Evolutionary conservation across 2,888 invertebrate genomes (phyloP), one percentile per base, ranked within the genome.

Genomic region (Leptopilina drosophilae): DNA sequence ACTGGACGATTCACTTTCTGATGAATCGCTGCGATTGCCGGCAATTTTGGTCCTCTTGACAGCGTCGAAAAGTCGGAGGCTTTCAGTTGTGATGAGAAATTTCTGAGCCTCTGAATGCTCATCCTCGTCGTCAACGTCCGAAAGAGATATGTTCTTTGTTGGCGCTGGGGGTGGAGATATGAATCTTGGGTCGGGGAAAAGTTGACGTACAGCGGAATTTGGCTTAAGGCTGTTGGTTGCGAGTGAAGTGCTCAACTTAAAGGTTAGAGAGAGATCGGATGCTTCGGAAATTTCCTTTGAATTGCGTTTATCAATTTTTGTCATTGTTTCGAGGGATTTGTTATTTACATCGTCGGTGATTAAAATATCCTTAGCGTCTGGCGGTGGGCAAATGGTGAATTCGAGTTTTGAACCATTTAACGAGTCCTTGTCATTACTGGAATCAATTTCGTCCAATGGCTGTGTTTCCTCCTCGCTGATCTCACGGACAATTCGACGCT

Each of bases 131-230:
- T 84, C 78, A 0, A 82, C 79, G 49, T 85, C 85, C 15, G 77
- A 66, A 8, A 84, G 83, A 4, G 82, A 81, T 62, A 83, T 75
- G 20, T 78, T 81, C 59, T 81, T 82, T 53, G 85, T 84, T 5
- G 88, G 88, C 7, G 94, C 93, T 62, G 95, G 95, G 11, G 96
- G 96, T 2, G 94, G 94, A 49, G 94, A 93, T 64, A 92, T 91
- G 83, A 92, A 92, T 77, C 94, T 91, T 9, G 94, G 93, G 87
- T 94, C 94, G 33, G 96, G 97, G 90, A 97, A 97, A 77, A 97
- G 92, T 89, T 97, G 97, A 78, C 97, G 94, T 8, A 97, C 96
- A 4, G 97, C 97, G 0, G 97, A 97, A 90, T 96, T 97, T 7
- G 96, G 94, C 84, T 94, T 94, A 64, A 93, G 87, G 84, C 93